Percentiles rank a stretch among this genome's conserved stretches.
Conservation (phyloP, 2,797 vertebrate genomes). For the Lacerta viridis region DNA sequence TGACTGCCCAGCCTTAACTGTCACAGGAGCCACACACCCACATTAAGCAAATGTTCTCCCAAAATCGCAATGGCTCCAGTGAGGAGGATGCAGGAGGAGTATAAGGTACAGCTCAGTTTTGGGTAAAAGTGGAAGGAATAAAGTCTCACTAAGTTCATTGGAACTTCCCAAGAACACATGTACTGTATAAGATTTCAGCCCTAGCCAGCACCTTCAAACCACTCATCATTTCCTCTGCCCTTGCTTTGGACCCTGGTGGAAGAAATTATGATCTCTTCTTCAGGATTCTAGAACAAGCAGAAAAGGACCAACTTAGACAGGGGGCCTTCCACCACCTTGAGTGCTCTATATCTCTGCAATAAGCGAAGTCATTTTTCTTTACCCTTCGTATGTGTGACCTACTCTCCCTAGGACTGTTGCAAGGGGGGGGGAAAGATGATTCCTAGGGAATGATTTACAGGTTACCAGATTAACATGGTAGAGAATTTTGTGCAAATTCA, state of each 20-base stretch:
- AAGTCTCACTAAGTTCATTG: background rate
- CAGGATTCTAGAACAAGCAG: background rate
- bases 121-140: too few relatives aligned
- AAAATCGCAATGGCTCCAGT: background rate
- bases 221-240: background rate
- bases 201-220: too few relatives aligned
- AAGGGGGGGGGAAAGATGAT: background rate
- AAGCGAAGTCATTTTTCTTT: background rate
- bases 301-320: background rate
- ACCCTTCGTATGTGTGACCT: background rate
- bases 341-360: background rate
- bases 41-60: background rate
- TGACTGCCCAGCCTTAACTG: background rate
- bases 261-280: background rate
- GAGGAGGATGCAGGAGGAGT: too few relatives aligned
- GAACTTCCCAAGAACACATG: background rate
- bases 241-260: background rate
- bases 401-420: background rate
- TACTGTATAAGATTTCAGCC: background rate
- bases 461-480: conserved; percentile 2
- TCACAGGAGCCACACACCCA: background rate
- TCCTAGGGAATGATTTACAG: background rate
- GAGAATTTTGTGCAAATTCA: conserved; percentile 13
- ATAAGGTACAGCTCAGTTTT: too few relatives aligned
- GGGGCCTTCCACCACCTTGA: background rate